Evolutionary conservation across 2,797 vertebrate genomes (phyloP).

Genomic region (Schizopygopsis pylzovi): DNA sequence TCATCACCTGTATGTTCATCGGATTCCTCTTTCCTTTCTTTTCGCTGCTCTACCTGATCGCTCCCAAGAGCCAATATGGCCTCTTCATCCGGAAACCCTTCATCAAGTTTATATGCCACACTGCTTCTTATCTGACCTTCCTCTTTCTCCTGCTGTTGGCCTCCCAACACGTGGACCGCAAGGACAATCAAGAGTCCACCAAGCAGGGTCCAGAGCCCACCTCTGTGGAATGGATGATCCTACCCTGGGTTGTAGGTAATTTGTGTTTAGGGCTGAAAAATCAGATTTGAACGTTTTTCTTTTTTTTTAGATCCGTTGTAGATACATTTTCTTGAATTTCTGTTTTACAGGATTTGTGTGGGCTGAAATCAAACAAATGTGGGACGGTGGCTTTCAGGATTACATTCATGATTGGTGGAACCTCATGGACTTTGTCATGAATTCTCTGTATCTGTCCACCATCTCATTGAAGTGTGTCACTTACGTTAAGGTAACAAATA

Average conservation of each 20-base stretch:
- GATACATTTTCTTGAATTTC: neutral
- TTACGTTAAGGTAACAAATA: constrained; percentile 86
- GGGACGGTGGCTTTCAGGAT: constrained; percentile 98
- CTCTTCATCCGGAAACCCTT: constrained; percentile 98
- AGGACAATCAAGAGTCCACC: too few relatives aligned
- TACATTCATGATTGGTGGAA: constrained; percentile 99
- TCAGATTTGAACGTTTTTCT: neutral
- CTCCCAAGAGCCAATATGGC: constrained; percentile 94
- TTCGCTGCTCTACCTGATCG: constrained; percentile 94
- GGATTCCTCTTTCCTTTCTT: constrained; percentile 94
- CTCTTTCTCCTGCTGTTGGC: constrained; percentile 95
- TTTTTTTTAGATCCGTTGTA: too few relatives aligned
- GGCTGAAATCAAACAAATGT: constrained; percentile 99
- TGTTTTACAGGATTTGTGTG: constrained; percentile 92
- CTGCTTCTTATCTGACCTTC: constrained; percentile 98
- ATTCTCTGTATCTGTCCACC: constrained; percentile 96
- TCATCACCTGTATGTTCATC: constrained; percentile 93
- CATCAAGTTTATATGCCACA: constrained; percentile 99
- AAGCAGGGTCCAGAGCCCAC: constrained; percentile 91
- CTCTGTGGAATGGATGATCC: constrained; percentile 98
- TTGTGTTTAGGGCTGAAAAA: neutral
- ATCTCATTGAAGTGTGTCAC: constrained; percentile 98
- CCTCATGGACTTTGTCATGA: constrained; percentile 99
- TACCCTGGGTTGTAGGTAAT: constrained; percentile 89
- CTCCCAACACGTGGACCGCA: constrained; percentile 89